Conservation (phyloP, 2,888 invertebrate species). For the Epinotia demarniana region DNA sequence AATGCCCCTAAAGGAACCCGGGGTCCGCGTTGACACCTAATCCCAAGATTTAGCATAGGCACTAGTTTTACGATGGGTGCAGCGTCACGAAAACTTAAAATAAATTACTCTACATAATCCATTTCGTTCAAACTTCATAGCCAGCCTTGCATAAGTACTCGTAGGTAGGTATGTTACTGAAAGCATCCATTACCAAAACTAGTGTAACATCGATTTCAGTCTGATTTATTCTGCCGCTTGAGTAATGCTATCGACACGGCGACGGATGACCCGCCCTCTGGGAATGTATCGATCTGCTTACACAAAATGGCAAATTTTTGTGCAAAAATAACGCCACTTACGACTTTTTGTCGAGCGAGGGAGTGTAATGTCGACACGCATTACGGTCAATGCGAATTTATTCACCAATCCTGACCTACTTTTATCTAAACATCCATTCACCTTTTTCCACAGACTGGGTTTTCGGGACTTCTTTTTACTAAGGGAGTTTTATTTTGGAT, state of each 20-base stretch:
- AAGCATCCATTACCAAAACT: conserved; percentile 28
- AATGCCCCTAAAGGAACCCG: too few species aligned
- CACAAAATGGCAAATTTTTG: conserved; percentile 8
- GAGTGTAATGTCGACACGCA: conserved; percentile 65
- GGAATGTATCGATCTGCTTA: not conserved
- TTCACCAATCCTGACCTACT: conserved; percentile 69
- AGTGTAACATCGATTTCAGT: conserved; percentile 35
- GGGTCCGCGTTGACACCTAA: too few species aligned
- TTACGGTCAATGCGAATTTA: conserved; percentile 70
- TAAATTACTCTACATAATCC: too few species aligned
- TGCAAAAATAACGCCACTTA: not conserved
- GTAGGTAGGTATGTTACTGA: conserved; percentile 10
- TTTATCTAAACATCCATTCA: conserved; percentile 59
- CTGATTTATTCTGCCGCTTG: conserved; percentile 44
- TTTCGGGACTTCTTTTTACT: conserved; percentile 36
- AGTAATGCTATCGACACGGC: conserved; percentile 50
- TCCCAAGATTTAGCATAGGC: too few species aligned
- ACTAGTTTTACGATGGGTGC: too few species aligned
- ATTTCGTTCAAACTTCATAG: too few species aligned
- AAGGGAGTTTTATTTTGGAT: conserved; percentile 18
- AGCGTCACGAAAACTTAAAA: too few species aligned
- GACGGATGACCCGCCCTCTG: conserved; percentile 48
- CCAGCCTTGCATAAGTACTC: not conserved
- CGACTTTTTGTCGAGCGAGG: not conserved
- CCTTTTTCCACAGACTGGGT: conserved; percentile 52